Evolutionary conservation across 2,113 vertebrate genomes (phyloP), one percentile per base, ranked within the genome.

Genomic region (Phaetusa simplex): DNA sequence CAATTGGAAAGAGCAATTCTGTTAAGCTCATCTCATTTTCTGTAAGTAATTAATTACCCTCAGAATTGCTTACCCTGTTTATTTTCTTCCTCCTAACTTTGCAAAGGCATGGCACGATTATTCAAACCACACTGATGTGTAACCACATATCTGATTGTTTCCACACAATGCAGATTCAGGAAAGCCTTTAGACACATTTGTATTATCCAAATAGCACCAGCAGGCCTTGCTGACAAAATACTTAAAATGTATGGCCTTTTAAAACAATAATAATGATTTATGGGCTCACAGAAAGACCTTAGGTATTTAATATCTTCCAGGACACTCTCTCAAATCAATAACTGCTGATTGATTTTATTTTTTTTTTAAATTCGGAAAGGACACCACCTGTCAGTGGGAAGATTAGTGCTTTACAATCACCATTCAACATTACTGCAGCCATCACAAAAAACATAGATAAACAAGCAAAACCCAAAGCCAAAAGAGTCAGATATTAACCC

Each of bases 391-490:
- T 59, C 94, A 83, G 59, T 36, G 47, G 65, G 67, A 87, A 98
- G 81, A 94, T 88, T 84, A 95, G 90, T 78, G 97, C 95, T 74
- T 97, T 98, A 97, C 95, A 96, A 97, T 97, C 97, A 97, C 97
- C 94, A 96, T 85, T 98, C 98, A 96, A 98, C 97, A 97, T 95
- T 94, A 97, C 98, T 45, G 89, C 94, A 98, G 95, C 95, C 97
- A 95, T 98, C 96, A 98, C 97, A 98, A 98, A 98, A 98, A 86
- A 62, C 97, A 95, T 49, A 98, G 97, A 97, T 97, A 97, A 97
- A 98, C 94, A 96, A 86, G 93, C 73, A 85, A 97, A 85, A 76
- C 87, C 62, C 50, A 82, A 97, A 95, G 43, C 70, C 73, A 76
- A 87, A 95, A 95, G 86, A 90, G 79, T 96, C 65, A 85, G 78